Conservation (phyloP, 2,888 invertebrate genomes). For the Cantharis rustica region DNA sequence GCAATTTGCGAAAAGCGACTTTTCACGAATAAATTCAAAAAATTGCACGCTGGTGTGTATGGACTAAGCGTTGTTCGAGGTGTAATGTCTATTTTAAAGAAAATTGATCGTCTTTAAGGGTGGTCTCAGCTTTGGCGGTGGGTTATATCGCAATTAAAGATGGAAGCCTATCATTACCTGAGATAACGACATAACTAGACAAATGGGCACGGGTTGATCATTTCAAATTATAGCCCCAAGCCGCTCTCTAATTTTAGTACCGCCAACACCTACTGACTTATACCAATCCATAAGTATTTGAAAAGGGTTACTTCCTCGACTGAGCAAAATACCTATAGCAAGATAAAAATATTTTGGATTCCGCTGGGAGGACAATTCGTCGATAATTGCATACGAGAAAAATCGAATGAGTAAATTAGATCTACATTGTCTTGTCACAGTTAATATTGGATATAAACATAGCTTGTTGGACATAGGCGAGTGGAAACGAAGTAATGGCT, state of each 20-base stretch:
- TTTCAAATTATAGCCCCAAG: constrained; percentile 52
- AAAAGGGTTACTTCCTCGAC: constrained; percentile 18
- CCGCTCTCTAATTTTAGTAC: constrained; percentile 55
- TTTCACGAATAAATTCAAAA: not conserved
- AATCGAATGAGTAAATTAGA: not conserved
- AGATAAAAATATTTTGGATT: not conserved
- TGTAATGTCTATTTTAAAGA: constrained; percentile 41
- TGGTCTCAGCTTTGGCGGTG: constrained; percentile 51
- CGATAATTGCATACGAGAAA: not conserved
- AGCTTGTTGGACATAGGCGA: constrained; percentile 15
- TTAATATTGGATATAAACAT: constrained; percentile 6
- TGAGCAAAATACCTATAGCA: not conserved
- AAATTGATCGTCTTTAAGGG: constrained; percentile 37
- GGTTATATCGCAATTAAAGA: constrained; percentile 50
- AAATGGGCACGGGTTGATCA: constrained; percentile 54
- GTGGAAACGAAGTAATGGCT: constrained; percentile 18
- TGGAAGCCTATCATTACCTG: constrained; percentile 55
- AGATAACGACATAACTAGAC: constrained; percentile 58
- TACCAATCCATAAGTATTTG: constrained; percentile 20
- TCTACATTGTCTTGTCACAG: not conserved
- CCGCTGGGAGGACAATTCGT: not conserved
- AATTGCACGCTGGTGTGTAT: not conserved
- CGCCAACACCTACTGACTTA: constrained; percentile 42
- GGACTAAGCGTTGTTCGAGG: not conserved
- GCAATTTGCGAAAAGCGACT: constrained; percentile 20